Percentiles rank a stretch among this genome's conserved stretches.
Evolutionary conservation across 2,797 vertebrate species (phyloP).

Genomic region (Esox lucius): DNA sequence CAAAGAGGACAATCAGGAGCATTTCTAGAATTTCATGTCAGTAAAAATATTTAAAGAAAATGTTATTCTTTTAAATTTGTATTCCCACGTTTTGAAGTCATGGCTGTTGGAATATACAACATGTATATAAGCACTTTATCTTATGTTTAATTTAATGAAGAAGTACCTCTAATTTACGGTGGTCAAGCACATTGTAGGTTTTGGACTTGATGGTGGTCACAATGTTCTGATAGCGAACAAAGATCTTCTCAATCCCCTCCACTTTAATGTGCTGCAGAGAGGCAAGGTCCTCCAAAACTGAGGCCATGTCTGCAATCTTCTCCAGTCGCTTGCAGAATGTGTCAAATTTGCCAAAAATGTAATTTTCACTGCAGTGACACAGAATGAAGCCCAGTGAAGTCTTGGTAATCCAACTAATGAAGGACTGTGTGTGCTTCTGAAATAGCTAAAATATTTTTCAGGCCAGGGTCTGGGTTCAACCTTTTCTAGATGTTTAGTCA

Average conservation of each 20-base stretch:
- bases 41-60: not conserved
- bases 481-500: too few relatives aligned
- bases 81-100: not conserved
- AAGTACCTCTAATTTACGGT: constrained; percentile 76
- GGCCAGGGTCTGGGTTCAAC: too few relatives aligned
- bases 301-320: constrained; percentile 78
- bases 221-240: constrained; percentile 70
- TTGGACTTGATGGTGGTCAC: constrained; percentile 72
- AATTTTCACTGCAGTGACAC: constrained; percentile 75
- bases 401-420: not conserved
- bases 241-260: constrained; percentile 80
- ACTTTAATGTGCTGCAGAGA: constrained; percentile 77
- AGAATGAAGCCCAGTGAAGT: not conserved
- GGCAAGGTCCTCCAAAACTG: constrained; percentile 74
- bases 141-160: not conserved
- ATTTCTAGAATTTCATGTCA: not conserved
- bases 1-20: not conserved
- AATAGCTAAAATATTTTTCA: too few relatives aligned
- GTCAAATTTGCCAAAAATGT: constrained; percentile 86
- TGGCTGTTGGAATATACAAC: not conserved
- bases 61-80: not conserved
- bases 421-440: too few relatives aligned
- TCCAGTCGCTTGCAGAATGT: constrained; percentile 82
- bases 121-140: not conserved
- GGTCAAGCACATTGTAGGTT: constrained; percentile 81